A percentile compares a stretch with the other conserved stretches of the same genome.
Conservation (phyloP, 2,113 vertebrate genomes). For the Rhabdornis inornatus region DNA sequence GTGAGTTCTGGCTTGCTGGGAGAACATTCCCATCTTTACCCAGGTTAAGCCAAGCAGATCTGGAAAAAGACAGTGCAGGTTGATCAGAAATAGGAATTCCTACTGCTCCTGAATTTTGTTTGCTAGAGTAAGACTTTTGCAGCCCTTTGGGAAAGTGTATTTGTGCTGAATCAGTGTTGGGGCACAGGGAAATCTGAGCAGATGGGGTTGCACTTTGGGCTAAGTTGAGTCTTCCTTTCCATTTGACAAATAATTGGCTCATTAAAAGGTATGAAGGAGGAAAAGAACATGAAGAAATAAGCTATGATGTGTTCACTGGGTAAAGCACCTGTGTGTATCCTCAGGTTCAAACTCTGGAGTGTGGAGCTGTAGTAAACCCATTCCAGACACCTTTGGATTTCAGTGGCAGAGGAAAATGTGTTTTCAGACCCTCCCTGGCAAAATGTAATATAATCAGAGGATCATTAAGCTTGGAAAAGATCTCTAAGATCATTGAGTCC, state of each 20-base stretch:
- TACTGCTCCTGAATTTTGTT: neutral
- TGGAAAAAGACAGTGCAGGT: neutral
- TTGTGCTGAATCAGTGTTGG: neutral
- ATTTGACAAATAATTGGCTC: neutral
- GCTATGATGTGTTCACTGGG: neutral
- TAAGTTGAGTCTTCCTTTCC: neutral
- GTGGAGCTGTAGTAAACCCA: neutral
- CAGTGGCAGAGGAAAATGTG: neutral
- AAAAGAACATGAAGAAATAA: neutral
- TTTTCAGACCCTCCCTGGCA: neutral
- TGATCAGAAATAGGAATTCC: neutral
- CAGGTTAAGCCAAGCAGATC: neutral
- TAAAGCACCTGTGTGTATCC: neutral
- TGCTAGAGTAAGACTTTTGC: neutral
- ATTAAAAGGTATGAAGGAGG: neutral
- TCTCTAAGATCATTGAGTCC: neutral
- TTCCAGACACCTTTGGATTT: neutral
- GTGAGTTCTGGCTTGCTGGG: neutral
- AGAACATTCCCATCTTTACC: neutral
- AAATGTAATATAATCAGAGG: neutral
- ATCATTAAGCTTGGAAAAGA: neutral
- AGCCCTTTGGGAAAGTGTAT: neutral
- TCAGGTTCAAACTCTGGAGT: neutral
- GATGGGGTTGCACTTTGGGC: neutral
- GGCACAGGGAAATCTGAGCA: neutral